Base-by-base conservation (phyloP, 2,113 vertebrate species). In the Syngnathus typhle region DNA sequence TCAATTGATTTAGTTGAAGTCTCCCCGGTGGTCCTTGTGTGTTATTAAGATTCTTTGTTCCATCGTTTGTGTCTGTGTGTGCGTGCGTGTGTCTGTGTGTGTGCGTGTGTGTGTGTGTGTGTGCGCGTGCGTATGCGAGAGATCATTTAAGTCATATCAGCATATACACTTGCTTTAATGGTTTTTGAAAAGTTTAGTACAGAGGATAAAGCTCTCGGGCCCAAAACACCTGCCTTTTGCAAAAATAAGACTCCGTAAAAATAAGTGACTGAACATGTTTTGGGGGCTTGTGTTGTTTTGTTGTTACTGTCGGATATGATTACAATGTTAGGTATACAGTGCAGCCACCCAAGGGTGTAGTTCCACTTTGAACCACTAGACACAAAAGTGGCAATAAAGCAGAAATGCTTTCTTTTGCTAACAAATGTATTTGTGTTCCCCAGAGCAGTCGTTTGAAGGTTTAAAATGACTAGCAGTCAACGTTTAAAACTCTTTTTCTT, bases 1-100 rank as follows among this genome's bases (percentile, higher is more conserved):
- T 82, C 64, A 84, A 88, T 85, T 85, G 83, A 88, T 88, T 88
- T 77, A 82, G 79, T 85, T 82, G 81, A 87, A 82, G 81, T 73
- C 71, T 76, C 83, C 81, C 84, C 49, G 61, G 82, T 84, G 84
- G 82, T 82, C 73, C 36, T 60, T 74, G 64, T 67, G 73, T 82
- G 74, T 83, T 85, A 84, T 72, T 60, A 75, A 81, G 74, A 62
- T 67, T 78, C 77, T 71, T 77, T 66, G 73, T 74, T 68, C 67
- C 61, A 76, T 76, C 49, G 39, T 60, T 13, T 71, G 59, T 60
- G 70, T 76, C 65, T 70, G 71, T 54, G 64, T 65, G 54, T 70
- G 62, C 69, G 67, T 60, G 55, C 37, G 64, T 63, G 49, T 72
- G 59, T 69, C n/a, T n/a, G n/a, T n/a, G n/a, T n/a, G 55, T 72